Evolutionary conservation across 2,888 invertebrate genomes (phyloP).

Genomic region (Drosophila greeni): DNA sequence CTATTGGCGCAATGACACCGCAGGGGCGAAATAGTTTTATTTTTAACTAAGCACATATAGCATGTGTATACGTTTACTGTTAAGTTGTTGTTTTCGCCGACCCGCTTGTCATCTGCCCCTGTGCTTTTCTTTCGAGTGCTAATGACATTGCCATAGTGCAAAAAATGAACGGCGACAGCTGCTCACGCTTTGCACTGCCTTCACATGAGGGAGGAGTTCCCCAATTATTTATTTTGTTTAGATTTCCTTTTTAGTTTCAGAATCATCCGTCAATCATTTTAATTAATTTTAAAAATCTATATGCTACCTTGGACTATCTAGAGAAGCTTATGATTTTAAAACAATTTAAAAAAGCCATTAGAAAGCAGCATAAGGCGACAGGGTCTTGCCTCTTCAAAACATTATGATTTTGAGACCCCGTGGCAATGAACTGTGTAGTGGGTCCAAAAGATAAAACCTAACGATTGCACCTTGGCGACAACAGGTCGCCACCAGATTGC

Average conservation of each 20-base stretch:
- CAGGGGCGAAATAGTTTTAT: conserved; percentile 71
- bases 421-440: conserved; percentile 20
- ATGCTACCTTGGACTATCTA: too few relatives aligned
- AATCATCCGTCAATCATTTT: neutral
- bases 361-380: neutral
- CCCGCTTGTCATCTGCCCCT: conserved; percentile 20
- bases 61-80: conserved; percentile 5
- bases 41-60: conserved; percentile 47
- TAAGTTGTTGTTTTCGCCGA: conserved; percentile 31
- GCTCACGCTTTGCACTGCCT: conserved; percentile 18
- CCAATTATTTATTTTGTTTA: neutral
- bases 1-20: conserved; percentile 54
- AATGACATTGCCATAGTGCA: conserved; percentile 47
- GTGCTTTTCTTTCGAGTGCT: conserved; percentile 43
- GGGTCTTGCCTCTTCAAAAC: neutral
- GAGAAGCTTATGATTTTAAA: neutral
- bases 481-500: conserved; percentile 51
- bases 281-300: neutral
- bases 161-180: conserved; percentile 6
- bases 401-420: neutral
- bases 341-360: neutral
- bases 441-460: conserved; percentile 16
- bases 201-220: conserved; percentile 21
- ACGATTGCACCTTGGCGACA: conserved; percentile 40
- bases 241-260: neutral